Evolutionary conservation across 2,888 invertebrate species (phyloP).

Genomic region (Fragum sueziense): DNA sequence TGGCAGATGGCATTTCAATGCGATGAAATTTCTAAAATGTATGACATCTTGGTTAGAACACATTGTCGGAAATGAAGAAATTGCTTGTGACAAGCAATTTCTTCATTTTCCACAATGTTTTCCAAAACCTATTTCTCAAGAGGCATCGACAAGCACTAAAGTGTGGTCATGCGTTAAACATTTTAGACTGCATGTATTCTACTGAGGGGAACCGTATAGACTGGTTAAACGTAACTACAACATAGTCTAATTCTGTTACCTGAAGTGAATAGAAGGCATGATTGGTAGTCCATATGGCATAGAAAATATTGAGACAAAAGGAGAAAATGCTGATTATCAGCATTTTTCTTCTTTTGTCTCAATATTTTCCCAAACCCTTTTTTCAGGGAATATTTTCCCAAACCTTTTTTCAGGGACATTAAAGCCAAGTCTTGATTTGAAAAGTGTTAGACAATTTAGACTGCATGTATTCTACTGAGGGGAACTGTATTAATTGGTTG

Average conservation of each 20-base stretch:
- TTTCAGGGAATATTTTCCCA: no score
- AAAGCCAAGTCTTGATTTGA: no score
- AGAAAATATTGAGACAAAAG: no score
- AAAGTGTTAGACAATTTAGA: slow-evolving; percentile 61
- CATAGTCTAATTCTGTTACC: slow-evolving; percentile 52
- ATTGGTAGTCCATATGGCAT: no score
- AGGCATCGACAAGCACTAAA: not conserved
- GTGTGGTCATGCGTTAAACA: not conserved
- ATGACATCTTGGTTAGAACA: not conserved
- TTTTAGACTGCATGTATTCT: slow-evolving; percentile 68
- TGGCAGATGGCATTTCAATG: not conserved
- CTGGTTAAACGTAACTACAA: slow-evolving; percentile 67
- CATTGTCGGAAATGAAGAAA: slow-evolving; percentile 2
- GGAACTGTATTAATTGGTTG: slow-evolving; percentile 70
- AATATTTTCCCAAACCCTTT: no score
- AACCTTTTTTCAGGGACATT: no score
- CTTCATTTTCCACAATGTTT: slow-evolving; percentile 1
- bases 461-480: slow-evolving; percentile 71
- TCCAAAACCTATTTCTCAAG: not conserved
- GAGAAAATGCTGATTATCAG: no score
- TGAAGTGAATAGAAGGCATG: no score
- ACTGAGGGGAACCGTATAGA: slow-evolving; percentile 71
- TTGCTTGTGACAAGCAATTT: not conserved
- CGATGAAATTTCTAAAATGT: not conserved
- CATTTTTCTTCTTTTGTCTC: no score